phyloP scores from a whole-genome alignment of 2,797 vertebrate species.

The Pantherophis alleghaniensis region DNA sequence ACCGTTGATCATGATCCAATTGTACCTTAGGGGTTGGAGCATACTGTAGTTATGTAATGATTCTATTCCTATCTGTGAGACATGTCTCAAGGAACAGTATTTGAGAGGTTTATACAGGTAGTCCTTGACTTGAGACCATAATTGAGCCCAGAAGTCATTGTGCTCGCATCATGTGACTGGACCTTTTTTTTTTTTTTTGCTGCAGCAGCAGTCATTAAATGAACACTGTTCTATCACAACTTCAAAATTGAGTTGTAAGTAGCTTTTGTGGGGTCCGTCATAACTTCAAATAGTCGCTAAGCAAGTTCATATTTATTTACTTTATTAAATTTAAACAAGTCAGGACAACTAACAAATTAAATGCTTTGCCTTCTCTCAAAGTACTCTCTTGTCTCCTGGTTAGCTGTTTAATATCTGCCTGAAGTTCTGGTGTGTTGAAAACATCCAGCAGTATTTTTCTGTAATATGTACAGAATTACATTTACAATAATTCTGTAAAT shows the following conservation, averaged over 20 bases:
- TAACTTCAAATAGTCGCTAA: neutral
- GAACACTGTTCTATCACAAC: neutral
- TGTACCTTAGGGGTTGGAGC: neutral
- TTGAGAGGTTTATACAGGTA: neutral
- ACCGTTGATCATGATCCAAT: neutral
- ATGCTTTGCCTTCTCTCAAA: neutral
- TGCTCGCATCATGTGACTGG: neutral
- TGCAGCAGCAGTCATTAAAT: neutral
- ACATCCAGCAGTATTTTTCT: neutral
- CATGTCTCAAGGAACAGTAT: neutral
- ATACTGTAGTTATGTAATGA: neutral
- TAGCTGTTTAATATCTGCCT: neutral
- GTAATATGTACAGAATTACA: neutral
- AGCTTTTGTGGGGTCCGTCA: neutral
- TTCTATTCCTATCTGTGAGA: neutral
- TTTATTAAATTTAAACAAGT: neutral
- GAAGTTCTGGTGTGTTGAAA: neutral
- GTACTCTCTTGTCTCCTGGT: neutral
- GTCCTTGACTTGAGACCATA: too few relatives aligned
- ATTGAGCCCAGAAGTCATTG: too few relatives aligned
- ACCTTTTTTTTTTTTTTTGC: neutral
- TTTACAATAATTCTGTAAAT: too few relatives aligned
- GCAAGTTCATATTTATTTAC: neutral
- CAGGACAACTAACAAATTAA: neutral
- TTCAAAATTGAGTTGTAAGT: neutral